Base-by-base conservation (phyloP, 2,113 vertebrate genomes). In the Engraulis encrasicolus region DNA sequence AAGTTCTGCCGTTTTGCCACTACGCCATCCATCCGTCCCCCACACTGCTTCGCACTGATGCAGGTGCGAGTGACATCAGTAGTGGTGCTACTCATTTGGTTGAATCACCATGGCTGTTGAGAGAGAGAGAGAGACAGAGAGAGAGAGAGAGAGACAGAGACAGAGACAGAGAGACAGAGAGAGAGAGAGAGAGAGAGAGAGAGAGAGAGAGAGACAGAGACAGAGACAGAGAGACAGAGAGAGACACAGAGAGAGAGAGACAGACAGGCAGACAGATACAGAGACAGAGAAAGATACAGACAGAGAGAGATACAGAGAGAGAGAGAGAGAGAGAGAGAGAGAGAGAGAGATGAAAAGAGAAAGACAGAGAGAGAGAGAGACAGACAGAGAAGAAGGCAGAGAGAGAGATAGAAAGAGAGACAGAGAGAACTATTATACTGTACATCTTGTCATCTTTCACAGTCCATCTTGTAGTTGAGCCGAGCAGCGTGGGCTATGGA, bases 381-480 rank as follows among this genome's bases (percentile, higher is more conserved):
- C 45, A 50, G 49, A 12, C n/a, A n/a, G n/a, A n/a, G n/a, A n/a
- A n/a, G n/a, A n/a, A n/a, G n/a, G n/a, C n/a, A n/a, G n/a, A n/a
- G n/a, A n/a, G n/a, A n/a, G n/a, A n/a, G n/a, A n/a, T n/a, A n/a
- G 23, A 9, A n/a, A 20, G 20, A 9, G 58, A 27, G 58, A 27
- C 2, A n/a, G 58, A 50, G 82, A n/a, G 17, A 27, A 9, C n/a
- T n/a, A n/a, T n/a, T 79, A 52, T 83, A n/a, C 36, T 58, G 50
- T 9, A 31, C 11, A 27, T 23, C 12, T 37, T 40, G 77, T 11
- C 77, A 82, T 79, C 82, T 89, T 91, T 92, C 85, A 87, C 92
- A 92, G 85, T 78, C 84, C 85, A 87, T 87, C 88, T 90, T 90
- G 89, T 58, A 77, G 86, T 86, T 89, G 90, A 86, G 89, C 83